These are phyloP conservation scores for Amiota minor DNA, from an alignment of 2,888 invertebrate species.

Conservation along the genomic window DNA sequence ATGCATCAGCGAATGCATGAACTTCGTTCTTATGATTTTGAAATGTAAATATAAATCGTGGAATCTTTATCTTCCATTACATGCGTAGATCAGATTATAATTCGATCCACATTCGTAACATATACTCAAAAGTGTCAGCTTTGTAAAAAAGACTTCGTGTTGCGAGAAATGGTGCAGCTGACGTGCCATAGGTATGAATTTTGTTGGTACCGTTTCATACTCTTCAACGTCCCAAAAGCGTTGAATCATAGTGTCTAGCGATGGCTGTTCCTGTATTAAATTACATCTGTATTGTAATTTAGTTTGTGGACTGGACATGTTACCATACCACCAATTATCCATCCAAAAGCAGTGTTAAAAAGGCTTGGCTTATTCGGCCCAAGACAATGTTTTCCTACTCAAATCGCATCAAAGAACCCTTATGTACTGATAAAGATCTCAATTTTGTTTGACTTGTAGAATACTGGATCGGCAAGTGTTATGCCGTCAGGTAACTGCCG, in stretches of 20 bases:
- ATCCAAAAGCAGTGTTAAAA: background rate
- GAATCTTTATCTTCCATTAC: background rate
- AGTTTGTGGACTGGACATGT: background rate
- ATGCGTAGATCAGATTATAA: background rate
- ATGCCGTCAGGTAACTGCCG: background rate
- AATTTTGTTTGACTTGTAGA: background rate
- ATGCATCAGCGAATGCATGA: background rate
- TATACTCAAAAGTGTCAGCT: too few relatives aligned
- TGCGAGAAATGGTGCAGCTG: too few relatives aligned
- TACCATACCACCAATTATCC: background rate
- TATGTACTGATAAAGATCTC: background rate
- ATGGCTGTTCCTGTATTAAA: background rate
- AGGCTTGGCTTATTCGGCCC: background rate
- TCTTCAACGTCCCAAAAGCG: background rate
- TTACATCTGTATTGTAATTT: background rate
- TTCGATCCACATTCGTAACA: background rate
- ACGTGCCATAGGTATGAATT: background rate
- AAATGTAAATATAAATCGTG: background rate
- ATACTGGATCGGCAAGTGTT: background rate
- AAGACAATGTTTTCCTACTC: background rate
- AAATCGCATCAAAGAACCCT: background rate
- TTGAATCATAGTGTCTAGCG: background rate
- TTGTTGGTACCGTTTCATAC: too few relatives aligned
- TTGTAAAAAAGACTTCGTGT: too few relatives aligned
- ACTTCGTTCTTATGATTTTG: background rate